Percentiles rank a stretch among this genome's conserved stretches.
phyloP scores from a whole-genome alignment of 2,797 vertebrate genomes.

The Gallinago nigripennis region DNA sequence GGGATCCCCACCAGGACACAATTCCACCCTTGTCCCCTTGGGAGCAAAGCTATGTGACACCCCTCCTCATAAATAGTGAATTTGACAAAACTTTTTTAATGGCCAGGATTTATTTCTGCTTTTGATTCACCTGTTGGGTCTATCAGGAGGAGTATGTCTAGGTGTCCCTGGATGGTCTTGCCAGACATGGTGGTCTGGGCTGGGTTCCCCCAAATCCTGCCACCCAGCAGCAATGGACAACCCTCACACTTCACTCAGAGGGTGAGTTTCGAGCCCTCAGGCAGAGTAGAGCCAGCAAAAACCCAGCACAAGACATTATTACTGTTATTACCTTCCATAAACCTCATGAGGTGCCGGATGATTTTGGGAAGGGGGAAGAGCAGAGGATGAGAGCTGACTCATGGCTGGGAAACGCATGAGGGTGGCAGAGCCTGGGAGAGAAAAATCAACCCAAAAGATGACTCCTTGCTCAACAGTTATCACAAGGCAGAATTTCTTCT shows the following conservation, averaged over 20 bases:
- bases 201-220: neutral
- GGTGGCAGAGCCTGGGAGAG: neutral
- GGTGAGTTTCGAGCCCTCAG: neutral
- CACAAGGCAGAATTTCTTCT: neutral
- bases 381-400: conserved; percentile 27
- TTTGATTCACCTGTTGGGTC: neutral
- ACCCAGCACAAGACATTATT: neutral
- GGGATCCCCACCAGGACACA: neutral
- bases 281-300: neutral
- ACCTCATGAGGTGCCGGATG: neutral
- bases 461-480: neutral
- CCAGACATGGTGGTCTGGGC: neutral
- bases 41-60: neutral
- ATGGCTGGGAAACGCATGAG: neutral
- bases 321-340: neutral
- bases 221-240: neutral
- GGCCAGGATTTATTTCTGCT: neutral
- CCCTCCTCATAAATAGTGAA: fast-evolving
- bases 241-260: fast-evolving
- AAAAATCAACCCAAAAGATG: neutral
- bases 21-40: neutral
- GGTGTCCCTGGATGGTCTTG: fast-evolving
- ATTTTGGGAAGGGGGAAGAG: neutral
- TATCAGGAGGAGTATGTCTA: fast-evolving
- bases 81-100: neutral